Evolutionary conservation across 2,888 invertebrate genomes (phyloP), one percentile per base, ranked within the genome.

Genomic region (Agapetus fuscipes): DNA sequence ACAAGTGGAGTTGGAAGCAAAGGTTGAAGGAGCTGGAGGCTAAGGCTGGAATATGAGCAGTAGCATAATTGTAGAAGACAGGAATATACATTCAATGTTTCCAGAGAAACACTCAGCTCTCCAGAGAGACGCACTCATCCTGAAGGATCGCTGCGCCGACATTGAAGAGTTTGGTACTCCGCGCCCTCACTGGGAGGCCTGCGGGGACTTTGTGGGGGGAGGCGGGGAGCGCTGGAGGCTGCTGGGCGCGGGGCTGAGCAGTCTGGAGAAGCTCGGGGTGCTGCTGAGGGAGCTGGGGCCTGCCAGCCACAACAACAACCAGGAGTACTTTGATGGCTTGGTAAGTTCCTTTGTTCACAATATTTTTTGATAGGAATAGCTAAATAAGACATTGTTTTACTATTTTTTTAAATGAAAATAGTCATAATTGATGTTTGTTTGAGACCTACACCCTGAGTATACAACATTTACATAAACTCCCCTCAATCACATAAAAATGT

Each of bases 221-320:
- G 71, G 72, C 1, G 53, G 62, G 6, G 64, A 66, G 31, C 58
- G 69, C 62, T 72, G 71, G 71, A 56, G 63, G 51, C 64, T 66
- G 37, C 51, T 71, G 17, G 61, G 66, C 0, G 57, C 55, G 12
- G 68, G 64, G 0, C 51, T 66, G 9, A 58, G 63, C 0, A 70
- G 70, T 1, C 52, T 63, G 14, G 64, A 69, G 29, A 61, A 55
- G 17, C 56, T 71, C 10, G 51, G 64, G 25, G 66, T 64, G 17
- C 53, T 72, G 3, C 55, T 71, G 13, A 65, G 64, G 33, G 71
- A 71, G 33, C 54, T 71, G 7, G 70, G 69, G 0, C 68, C 69
- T 0, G 65, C 68, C 0, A 66, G 68, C 0, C 65, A 67, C 41
- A 65, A 57, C 11, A 64, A 65, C 9, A 61, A 67, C 37, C 48